phyloP scores from a whole-genome alignment of 2,113 vertebrate species.

The Morphnarchus princeps region DNA sequence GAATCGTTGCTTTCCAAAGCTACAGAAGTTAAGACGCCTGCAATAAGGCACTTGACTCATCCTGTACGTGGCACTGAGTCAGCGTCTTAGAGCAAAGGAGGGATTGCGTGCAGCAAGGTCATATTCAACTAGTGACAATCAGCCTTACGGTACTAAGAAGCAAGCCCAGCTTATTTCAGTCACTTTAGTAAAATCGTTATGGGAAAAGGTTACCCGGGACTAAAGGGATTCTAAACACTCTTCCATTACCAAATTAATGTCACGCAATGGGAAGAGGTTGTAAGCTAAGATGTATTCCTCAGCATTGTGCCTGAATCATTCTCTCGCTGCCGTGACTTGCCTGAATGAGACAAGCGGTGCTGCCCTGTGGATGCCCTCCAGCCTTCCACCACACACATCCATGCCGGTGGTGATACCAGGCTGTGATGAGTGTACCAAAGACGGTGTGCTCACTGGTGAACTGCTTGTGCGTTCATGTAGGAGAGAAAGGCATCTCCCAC shows the following conservation, averaged over 20 bases:
- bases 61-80: neutral
- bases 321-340: neutral
- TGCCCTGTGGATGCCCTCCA: neutral
- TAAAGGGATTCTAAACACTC: neutral
- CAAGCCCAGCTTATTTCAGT: neutral
- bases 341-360: neutral
- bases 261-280: neutral
- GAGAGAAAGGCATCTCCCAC: neutral
- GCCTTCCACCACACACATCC: neutral
- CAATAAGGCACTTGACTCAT: neutral
- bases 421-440: neutral
- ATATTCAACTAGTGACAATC: neutral
- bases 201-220: neutral
- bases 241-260: neutral
- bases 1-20: neutral
- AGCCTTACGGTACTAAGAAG: neutral
- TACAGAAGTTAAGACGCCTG: neutral
- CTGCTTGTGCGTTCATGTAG: neutral
- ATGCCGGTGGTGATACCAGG: neutral
- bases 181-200: neutral
- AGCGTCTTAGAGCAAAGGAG: neutral
- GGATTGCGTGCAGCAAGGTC: neutral
- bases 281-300: neutral
- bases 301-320: neutral
- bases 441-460: neutral